phyloP scores from a whole-genome alignment of 1,140 invertebrate genomes.

The Dendrolimus punctatus region DNA sequence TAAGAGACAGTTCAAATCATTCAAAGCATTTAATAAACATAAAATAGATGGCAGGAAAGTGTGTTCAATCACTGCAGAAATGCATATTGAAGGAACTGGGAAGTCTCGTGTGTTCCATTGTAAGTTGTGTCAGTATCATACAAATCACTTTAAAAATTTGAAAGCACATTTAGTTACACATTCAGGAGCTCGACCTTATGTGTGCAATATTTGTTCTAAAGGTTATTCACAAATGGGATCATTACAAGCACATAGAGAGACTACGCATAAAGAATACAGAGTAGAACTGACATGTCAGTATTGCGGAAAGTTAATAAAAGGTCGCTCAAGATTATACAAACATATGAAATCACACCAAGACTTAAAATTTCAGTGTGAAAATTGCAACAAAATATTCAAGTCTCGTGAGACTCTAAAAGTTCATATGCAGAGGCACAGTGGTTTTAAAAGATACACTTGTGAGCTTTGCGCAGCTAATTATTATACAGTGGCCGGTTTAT shows the following conservation, averaged over 20 bases:
- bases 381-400: constrained; percentile 40
- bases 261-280: constrained; percentile 30
- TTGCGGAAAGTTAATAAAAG: constrained; percentile 42
- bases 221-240: constrained; percentile 38
- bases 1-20: constrained; percentile 42
- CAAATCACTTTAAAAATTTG: constrained; percentile 36
- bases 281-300: constrained; percentile 39
- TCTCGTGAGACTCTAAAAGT: constrained; percentile 13
- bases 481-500: constrained; percentile 38
- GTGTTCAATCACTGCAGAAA: constrained; percentile 23
- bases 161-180: constrained; percentile 35
- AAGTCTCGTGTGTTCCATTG: constrained; percentile 40
- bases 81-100: constrained; percentile 38
- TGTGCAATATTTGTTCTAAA: constrained; percentile 37
- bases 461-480: constrained; percentile 43
- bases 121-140: constrained; percentile 37
- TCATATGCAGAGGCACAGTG: constrained; percentile 45
- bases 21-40: constrained; percentile 38
- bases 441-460: constrained; percentile 39
- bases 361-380: constrained; percentile 24
- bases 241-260: constrained; percentile 36
- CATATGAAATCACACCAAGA: constrained; percentile 37
- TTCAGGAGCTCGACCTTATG: constrained; percentile 35
- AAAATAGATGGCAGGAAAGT: constrained; percentile 21
- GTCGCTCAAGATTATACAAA: constrained; percentile 29